Base-by-base conservation (phyloP, 2,888 invertebrate genomes). In the Stegana nigrithorax region DNA sequence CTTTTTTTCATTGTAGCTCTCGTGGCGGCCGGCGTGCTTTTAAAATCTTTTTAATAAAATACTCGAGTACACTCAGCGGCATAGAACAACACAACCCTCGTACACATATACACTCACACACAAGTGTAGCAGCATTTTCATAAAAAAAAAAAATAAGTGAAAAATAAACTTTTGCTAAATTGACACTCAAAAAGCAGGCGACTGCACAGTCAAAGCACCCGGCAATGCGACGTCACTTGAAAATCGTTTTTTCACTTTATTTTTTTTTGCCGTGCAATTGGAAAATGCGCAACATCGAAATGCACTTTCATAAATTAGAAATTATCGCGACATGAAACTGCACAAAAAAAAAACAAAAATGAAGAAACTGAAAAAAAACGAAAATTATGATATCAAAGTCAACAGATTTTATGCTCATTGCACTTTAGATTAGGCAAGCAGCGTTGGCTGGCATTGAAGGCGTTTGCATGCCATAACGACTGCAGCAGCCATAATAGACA, bases 1-100 rank as follows among this genome's bases (percentile, higher is more conserved):
- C 36, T 36, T 14, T 27, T n/a, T 27, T 27, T 17, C 39, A 39
- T 55, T 21, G 36, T 12, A 10, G 19, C 21, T 17, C n/a, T n/a
- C n/a, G n/a, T 4, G n/a, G 14, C n/a, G 39, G 10, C 29, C 10
- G 29, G 25, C 17, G 36, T 56, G 59, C 59, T 53, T 56, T 73
- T 71, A 72, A 67, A 70, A 71, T 78, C 73, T 71, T 69, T 61
- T 73, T 68, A 68, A 68, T 66, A 76, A 76, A 75, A 76, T 76
- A 78, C 77, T 75, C 50, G 62, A 75, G 74, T 36, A n/a, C 36
- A 10, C 36, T 36, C 66, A 12, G 45, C 6, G 17, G n/a, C n/a
- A 42, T 14, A 2, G 2, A 42, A 39, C n/a, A 32, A 32, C n/a
- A n/a, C 32, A 12, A 12, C 32, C 8, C n/a, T 8, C 8, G 10